Base-by-base conservation (phyloP, 2,888 invertebrate species). In the Amiota minor region DNA sequence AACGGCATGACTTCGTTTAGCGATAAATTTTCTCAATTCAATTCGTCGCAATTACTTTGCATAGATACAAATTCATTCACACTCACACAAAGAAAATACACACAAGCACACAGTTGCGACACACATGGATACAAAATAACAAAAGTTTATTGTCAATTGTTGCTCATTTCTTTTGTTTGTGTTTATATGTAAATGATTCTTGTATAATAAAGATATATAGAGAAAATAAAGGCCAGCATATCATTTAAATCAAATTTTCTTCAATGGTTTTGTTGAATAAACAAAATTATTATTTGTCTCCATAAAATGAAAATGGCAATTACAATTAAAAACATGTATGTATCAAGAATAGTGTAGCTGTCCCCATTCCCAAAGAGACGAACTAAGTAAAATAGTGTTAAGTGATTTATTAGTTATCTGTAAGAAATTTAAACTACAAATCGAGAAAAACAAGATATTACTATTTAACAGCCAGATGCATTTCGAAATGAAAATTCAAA, bases 1-100 rank as follows among this genome's bases (percentile, higher is more conserved):
- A 84, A 83, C 80, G 83, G 86, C 86, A 86, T 86, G 86, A 86
- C 86, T 86, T 86, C 85, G 85, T 86, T 86, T 86, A 86, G 86
- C 80, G 82, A 81, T 81, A 78, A 75, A 84, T 81, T 78, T 75
- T 76, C 80, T 77, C 82, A 84, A 84, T 83, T 83, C 77, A 83
- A 83, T 83, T 83, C 84, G 78, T 76, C 81, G 81, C 82, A 83
- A 83, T 83, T 83, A 82, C 80, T 83, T 83, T 83, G 82, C 82
- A 81, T 83, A 79, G 75, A 72, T 75, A 62, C 46, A 70, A 55
- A 68, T 47, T 20, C 23, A 55, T 56, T 49, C 67, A 76, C 9
- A 76, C 65, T 71, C 67, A 74, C 61, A 65, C 53, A 64, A 62
- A 1, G 3, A 1, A 23, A 0, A 50, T 12, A 50, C 12, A 67